phyloP scores from a whole-genome alignment of 2,113 vertebrate genomes.

The Corynorhinus townsendii region DNA sequence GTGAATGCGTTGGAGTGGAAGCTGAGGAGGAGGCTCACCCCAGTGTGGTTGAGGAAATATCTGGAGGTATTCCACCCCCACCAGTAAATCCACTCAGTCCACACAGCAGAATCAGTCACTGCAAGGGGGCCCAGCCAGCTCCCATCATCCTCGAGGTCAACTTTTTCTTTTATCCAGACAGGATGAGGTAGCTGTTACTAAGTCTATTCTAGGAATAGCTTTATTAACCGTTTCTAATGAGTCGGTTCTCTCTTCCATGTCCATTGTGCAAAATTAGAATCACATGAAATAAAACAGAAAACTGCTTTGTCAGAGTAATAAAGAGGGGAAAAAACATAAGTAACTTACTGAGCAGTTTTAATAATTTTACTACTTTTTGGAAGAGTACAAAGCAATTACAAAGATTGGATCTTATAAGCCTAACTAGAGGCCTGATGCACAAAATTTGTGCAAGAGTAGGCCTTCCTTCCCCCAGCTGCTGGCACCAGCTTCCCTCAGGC shows the following conservation, averaged over 20 bases:
- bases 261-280: not conserved
- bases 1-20: no score
- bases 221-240: not conserved
- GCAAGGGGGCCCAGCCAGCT: fast-evolving
- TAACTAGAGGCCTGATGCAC: no score
- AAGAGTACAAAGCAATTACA: not conserved
- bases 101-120: not conserved
- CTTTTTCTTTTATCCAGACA: not conserved
- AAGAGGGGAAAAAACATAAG: not conserved
- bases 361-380: not conserved
- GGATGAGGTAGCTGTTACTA: not conserved
- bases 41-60: not conserved
- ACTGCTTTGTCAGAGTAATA: not conserved
- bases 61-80: fast-evolving
- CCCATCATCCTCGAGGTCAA: not conserved
- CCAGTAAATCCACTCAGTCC: not conserved
- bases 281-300: not conserved
- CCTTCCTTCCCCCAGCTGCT: no score
- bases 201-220: not conserved
- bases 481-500: no score
- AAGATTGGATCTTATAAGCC: not conserved
- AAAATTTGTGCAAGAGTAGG: no score
- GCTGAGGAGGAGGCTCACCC: not conserved
- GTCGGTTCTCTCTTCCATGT: not conserved
- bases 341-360: not conserved